Percentiles rank a stretch among this genome's conserved stretches.
Evolutionary conservation across 2,888 invertebrate genomes (phyloP).

Genomic region (Desoria tigrina): DNA sequence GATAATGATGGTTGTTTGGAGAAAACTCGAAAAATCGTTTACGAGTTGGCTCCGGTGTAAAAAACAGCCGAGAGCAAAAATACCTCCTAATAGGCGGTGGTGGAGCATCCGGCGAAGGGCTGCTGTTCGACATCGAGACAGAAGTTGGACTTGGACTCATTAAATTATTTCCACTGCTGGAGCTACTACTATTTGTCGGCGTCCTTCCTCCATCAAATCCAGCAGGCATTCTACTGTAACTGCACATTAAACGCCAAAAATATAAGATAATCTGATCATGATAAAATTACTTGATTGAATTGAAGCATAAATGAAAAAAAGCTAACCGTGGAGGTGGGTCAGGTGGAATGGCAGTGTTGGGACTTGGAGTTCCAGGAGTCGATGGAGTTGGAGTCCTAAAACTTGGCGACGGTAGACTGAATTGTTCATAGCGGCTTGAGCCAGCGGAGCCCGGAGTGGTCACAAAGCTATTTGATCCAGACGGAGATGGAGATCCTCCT

Average conservation of each 20-base stretch:
- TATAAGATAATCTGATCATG: too few relatives aligned
- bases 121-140: slow-evolving; percentile 40
- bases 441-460: slow-evolving; percentile 49
- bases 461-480: slow-evolving; percentile 27
- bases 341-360: slow-evolving; percentile 47
- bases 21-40: slow-evolving; percentile 53
- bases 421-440: slow-evolving; percentile 49
- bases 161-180: slow-evolving; percentile 49
- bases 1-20: slow-evolving; percentile 44
- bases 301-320: too few relatives aligned
- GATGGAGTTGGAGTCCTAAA: slow-evolving; percentile 42
- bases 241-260: too few relatives aligned
- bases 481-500: slow-evolving; percentile 35
- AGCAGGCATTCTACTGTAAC: slow-evolving; percentile 30
- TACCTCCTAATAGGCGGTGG: slow-evolving; percentile 54
- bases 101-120: slow-evolving; percentile 49
- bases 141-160: slow-evolving; percentile 50
- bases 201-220: slow-evolving; percentile 41
- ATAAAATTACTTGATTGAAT: slow-evolving; percentile 1
- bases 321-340: slow-evolving; percentile 53
- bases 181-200: slow-evolving; percentile 50
- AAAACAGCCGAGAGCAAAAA: slow-evolving; percentile 53
- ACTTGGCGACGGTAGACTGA: slow-evolving; percentile 42
- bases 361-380: slow-evolving; percentile 51
- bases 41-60: slow-evolving; percentile 53